Conservation (phyloP, 1,140 invertebrate genomes). For the Ips nitidus region DNA sequence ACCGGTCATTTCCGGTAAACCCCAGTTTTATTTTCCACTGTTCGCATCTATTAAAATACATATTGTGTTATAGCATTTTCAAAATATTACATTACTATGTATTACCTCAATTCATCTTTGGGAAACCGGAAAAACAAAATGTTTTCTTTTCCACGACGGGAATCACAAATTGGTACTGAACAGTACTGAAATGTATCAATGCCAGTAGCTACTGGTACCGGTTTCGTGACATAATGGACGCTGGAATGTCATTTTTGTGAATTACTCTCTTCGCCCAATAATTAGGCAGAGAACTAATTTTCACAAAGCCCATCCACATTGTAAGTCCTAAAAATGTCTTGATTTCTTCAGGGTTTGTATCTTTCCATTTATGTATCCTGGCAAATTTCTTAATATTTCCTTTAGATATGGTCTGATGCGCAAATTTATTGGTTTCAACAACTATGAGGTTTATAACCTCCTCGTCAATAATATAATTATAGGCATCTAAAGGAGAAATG, state of each 20-base stretch:
- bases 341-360: too few species aligned
- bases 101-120: too few species aligned
- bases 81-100: too few species aligned
- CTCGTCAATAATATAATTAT: background rate
- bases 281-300: background rate
- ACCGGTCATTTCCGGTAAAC: too few species aligned
- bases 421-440: background rate
- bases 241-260: slow-evolving; percentile 4
- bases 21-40: too few species aligned
- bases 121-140: too few species aligned
- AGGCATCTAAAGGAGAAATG: background rate
- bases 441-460: background rate
- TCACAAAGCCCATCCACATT: slow-evolving; percentile 10
- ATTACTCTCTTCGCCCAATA: slow-evolving; percentile 9
- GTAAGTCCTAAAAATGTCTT: slow-evolving; percentile 16
- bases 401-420: background rate
- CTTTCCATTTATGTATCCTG: too few species aligned
- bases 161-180: too few species aligned
- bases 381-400: too few species aligned
- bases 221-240: slow-evolving; percentile 1
- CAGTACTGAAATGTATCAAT: background rate
- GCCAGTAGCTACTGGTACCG: slow-evolving; percentile 3
- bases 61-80: too few species aligned
- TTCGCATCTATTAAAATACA: too few species aligned
- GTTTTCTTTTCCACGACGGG: too few species aligned